Evolutionary conservation across 1,140 invertebrate genomes (phyloP), one percentile per base, ranked within the genome.

Genomic region (Formica selysi): DNA sequence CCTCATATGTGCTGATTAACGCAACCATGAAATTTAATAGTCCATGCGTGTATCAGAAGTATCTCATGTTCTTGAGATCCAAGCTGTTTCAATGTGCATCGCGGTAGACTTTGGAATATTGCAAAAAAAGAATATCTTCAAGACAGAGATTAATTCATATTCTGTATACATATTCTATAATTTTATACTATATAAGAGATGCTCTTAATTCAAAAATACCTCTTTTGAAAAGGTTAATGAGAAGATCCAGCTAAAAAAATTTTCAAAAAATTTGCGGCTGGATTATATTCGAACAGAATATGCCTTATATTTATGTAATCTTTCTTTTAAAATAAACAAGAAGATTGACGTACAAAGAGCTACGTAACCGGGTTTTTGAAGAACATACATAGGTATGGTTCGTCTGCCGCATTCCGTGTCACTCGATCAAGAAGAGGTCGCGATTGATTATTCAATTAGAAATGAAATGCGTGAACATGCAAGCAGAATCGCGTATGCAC

Each of bases 401-500:
- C 80, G 57, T 36, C 76, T 68, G 48, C 44, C 68, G 88, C 88
- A 89, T 89, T 88, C 88, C 71, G 29, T 88, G 88, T 76, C 88
- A 76, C 62, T 81, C 76, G 64, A 64, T 81, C 51, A 74, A 44
- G 86, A 85, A 81, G 87, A 89, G 88, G 87, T 86, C 87, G 13
- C 87, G 62, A 86, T 88, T 86, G 87, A 81, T 86, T 88, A 86
- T 89, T 88, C 88, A 88, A 88, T 88, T 88, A 88, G 88, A 89
- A 81, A 86, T 67, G 65, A 86, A 89, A 89, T 81, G 57, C 16
- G 71, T 67, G 59, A 62, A 51, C 41, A 57, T 64, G 85, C 32
- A 59, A 85, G 29, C 10, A 22, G 62, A 48, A 32, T 83, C n/a
- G 32, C 26, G 36, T 67, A 64, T 6, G 26, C 13, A 48, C 19